phyloP scores from a whole-genome alignment of 2,113 vertebrate genomes.

The Egretta garzetta region DNA sequence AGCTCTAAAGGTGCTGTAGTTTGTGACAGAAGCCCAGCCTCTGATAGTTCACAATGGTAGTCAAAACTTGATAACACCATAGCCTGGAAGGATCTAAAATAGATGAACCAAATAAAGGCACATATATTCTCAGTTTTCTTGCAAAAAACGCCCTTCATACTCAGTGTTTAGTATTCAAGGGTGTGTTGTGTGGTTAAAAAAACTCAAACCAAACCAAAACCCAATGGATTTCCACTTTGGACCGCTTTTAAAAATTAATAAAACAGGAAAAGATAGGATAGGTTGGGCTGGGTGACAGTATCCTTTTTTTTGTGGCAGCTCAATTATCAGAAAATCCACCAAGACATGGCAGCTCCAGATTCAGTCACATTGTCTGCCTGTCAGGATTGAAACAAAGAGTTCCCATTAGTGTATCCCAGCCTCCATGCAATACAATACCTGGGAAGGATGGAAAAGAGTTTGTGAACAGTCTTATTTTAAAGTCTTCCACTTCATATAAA shows the following conservation, averaged over 20 bases:
- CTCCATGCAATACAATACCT: neutral
- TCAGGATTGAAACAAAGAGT: neutral
- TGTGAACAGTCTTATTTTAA: neutral
- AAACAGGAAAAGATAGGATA: neutral
- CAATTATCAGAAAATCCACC: neutral
- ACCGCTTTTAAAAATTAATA: neutral
- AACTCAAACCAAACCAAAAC: neutral
- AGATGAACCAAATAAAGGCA: neutral
- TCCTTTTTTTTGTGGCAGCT: neutral
- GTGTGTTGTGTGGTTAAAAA: neutral
- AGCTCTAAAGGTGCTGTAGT: neutral
- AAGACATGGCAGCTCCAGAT: neutral
- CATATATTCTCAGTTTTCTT: neutral
- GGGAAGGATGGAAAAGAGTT: neutral
- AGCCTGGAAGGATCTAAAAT: neutral
- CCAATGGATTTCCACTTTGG: neutral
- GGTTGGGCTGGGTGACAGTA: neutral
- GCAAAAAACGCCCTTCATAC: fast-evolving
- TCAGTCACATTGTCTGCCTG: neutral
- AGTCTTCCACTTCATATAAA: neutral
- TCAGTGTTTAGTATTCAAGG: neutral
- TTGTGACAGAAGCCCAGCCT: neutral
- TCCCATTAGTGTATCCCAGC: neutral
- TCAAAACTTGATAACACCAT: neutral
- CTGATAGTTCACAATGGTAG: neutral